A percentile compares a stretch with the other conserved stretches of the same genome.
Evolutionary conservation across 2,888 invertebrate species (phyloP).

Genomic region (Oasisia sp.): DNA sequence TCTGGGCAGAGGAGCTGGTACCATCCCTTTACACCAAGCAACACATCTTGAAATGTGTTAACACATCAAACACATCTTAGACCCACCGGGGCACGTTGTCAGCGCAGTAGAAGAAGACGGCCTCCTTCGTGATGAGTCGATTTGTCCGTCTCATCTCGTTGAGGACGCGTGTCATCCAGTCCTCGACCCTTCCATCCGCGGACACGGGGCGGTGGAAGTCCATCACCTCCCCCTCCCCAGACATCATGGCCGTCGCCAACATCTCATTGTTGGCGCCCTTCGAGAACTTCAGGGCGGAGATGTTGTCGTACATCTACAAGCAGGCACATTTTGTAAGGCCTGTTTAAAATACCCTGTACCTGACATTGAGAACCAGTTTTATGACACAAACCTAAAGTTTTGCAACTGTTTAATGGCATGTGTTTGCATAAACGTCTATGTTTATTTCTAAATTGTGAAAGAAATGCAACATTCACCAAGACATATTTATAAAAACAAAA

Average conservation of each 20-base stretch:
- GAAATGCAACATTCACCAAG: too few species aligned
- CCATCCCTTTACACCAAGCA: too few species aligned
- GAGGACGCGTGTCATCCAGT: slow-evolving; percentile 90
- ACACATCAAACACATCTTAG: not conserved
- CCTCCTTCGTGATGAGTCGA: slow-evolving; percentile 84
- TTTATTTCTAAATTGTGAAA: too few species aligned
- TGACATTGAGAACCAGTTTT: too few species aligned
- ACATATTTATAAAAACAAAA: too few species aligned
- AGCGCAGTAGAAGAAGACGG: slow-evolving; percentile 86
- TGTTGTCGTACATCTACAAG: slow-evolving; percentile 88
- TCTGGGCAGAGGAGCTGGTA: too few species aligned
- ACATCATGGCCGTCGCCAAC: slow-evolving; percentile 84
- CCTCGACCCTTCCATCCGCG: slow-evolving; percentile 86
- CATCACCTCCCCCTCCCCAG: slow-evolving; percentile 87
- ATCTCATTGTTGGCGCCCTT: slow-evolving; percentile 76
- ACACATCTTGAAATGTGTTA: too few species aligned
- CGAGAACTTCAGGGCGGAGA: slow-evolving; percentile 78
- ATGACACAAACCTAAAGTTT: too few species aligned
- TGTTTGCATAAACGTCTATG: too few species aligned
- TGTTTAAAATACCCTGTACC: too few species aligned
- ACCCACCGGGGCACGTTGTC: slow-evolving; percentile 74
- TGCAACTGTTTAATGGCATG: too few species aligned
- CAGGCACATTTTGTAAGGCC: too few species aligned
- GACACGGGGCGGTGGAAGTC: slow-evolving; percentile 78
- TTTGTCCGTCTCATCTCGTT: slow-evolving; percentile 87